Base-by-base conservation (phyloP, 2,797 vertebrate genomes). In the Bovichtus diacanthus region DNA sequence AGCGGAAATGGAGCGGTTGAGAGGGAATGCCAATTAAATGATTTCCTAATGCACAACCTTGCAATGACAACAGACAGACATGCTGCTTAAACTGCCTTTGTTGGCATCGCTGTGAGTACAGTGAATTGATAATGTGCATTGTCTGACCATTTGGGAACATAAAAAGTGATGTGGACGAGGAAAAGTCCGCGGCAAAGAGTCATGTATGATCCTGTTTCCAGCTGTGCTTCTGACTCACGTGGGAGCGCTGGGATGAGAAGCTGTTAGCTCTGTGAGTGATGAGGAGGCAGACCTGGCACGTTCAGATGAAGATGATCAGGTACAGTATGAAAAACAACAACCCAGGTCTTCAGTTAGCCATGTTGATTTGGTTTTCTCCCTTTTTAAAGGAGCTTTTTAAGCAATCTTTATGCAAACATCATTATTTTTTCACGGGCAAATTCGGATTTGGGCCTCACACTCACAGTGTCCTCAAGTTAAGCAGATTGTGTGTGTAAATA, bases 401-500 rank as follows among this genome's bases (percentile, higher is more conserved):
- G 67, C n/a, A 47, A 74, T 49, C 47, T 75, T 59, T 56, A n/a
- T 50, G 70, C 25, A 60, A 68, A 47, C 44, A 59, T 65, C 36
- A 49, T 71, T 41, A 38, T 61, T 6, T 60, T 68, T 76, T 56
- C 23, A 25, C 68, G 53, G 39, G 65, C 50, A 29, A 12, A 58
- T 70, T 73, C 21, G 60, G 31, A 76, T 60, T 39, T 46, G n/a
- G 27, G 46, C 65, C 15, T 67, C 47, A 46, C 15, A 21, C 56
- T 50, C 58, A 25, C 44, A 23, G 56, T 64, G 73, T 76, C 83
- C 65, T 63, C 56, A 82, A 95, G 91, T 93, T 94, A 94, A 96
- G 90, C 88, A 90, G 93, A 93, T 96, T 95, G 93, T 90, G 85
- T 89, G 86, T 79, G 85, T 89, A 90, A 88, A 90, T 93, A 91